Conservation (phyloP, 1,140 invertebrate genomes). For the Acromyrmex charruanus region DNA sequence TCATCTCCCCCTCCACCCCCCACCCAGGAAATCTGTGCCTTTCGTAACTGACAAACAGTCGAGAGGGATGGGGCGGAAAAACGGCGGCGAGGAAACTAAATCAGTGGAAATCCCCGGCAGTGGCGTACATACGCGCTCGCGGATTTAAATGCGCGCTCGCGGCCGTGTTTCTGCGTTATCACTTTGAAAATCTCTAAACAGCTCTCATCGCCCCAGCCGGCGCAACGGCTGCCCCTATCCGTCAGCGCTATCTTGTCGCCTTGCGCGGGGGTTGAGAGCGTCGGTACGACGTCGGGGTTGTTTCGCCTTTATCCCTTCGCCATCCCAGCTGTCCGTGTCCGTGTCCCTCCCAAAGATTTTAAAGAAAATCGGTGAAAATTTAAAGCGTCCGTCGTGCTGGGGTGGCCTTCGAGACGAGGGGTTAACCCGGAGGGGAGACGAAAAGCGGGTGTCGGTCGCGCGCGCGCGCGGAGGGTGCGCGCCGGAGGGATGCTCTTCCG, state of each 20-base stretch:
- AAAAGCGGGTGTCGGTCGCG: conserved; percentile 35
- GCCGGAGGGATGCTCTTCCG: conserved; percentile 71
- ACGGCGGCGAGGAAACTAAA: conserved; percentile 68
- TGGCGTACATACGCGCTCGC: conserved; percentile 52
- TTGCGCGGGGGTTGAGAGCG: conserved; percentile 26
- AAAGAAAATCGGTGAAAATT: conserved; percentile 86
- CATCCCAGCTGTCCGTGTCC: conserved; percentile 45
- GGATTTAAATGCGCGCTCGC: conserved; percentile 66
- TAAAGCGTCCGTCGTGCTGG: conserved; percentile 76
- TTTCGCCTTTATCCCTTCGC: conserved; percentile 63
- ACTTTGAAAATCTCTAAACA: conserved; percentile 76
- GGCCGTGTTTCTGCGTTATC: conserved; percentile 69
- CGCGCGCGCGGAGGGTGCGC: conserved; percentile 53
- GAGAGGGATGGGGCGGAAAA: conserved; percentile 37
- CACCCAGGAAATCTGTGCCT: not conserved
- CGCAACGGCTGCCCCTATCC: conserved; percentile 74
- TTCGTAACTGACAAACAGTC: not conserved
- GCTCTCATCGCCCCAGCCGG: conserved; percentile 68
- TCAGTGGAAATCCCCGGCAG: conserved; percentile 71
- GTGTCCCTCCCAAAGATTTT: conserved; percentile 79
- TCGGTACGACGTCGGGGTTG: conserved; percentile 35
- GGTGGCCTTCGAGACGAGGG: conserved; percentile 24
- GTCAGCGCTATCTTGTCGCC: conserved; percentile 82
- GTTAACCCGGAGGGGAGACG: conserved; percentile 40
- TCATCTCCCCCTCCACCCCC: not conserved